phyloP scores from a whole-genome alignment of 1,140 invertebrate genomes.

The Fopius arisanus region DNA sequence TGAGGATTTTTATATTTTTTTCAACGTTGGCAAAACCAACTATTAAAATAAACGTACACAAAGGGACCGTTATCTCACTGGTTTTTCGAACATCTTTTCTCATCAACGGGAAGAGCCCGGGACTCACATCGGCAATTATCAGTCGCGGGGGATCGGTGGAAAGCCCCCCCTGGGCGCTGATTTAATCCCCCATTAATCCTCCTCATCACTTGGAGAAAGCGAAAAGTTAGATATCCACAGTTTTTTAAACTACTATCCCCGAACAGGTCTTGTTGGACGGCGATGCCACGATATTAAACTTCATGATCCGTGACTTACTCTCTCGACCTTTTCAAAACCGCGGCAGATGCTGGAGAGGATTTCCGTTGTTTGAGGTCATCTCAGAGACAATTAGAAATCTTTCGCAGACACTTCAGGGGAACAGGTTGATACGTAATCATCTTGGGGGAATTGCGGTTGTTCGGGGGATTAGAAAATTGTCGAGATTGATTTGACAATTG shows the following conservation, averaged over 20 bases:
- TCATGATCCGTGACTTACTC: slow-evolving; percentile 20
- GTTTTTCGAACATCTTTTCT: not conserved
- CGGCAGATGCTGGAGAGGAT: slow-evolving; percentile 37
- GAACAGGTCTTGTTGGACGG: not conserved
- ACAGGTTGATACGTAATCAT: not conserved
- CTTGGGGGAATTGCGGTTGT: not conserved
- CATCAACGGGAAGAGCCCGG: not conserved
- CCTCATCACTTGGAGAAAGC: slow-evolving; percentile 47
- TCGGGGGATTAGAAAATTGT: not conserved
- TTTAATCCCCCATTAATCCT: slow-evolving; percentile 63
- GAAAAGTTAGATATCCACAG: slow-evolving; percentile 44
- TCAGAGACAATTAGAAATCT: not conserved
- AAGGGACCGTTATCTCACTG: not conserved
- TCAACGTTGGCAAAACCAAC: no score
- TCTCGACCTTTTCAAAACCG: not conserved
- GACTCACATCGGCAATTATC: slow-evolving; percentile 57
- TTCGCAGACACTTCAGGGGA: not conserved
- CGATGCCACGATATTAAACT: slow-evolving; percentile 26
- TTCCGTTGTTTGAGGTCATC: slow-evolving; percentile 29
- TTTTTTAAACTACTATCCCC: not conserved
- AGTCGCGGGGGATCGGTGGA: slow-evolving; percentile 50
- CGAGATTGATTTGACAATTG: not conserved
- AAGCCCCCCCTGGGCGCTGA: slow-evolving; percentile 47
- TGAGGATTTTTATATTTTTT: not conserved
- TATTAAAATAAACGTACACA: not conserved